A percentile compares a stretch with the other conserved stretches of the same genome.
Conservation (phyloP, 2,888 invertebrate genomes). For the Meganola albula region DNA sequence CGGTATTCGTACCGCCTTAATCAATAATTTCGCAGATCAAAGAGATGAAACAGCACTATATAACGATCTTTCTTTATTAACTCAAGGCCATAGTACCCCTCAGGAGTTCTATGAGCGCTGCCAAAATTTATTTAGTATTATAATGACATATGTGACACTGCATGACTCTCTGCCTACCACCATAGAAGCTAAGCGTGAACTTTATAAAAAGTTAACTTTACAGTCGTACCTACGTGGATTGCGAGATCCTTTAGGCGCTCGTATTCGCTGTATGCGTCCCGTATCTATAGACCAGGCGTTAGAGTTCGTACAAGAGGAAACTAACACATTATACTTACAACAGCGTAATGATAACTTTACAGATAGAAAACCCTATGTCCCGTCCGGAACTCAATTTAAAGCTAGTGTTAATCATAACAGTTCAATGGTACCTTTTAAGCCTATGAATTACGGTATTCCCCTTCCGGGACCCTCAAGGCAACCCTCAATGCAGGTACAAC, state of each 20-base stretch:
- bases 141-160: slow-evolving; percentile 10
- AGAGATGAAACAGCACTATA: slow-evolving; percentile 7
- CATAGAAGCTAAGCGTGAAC: slow-evolving; percentile 7
- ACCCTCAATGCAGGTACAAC: neutral
- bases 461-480: slow-evolving; percentile 6
- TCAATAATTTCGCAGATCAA: slow-evolving; percentile 14
- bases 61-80: slow-evolving; percentile 1
- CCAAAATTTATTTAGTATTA: slow-evolving; percentile 4
- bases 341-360: slow-evolving; percentile 7
- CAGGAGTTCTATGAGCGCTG: slow-evolving; percentile 13
- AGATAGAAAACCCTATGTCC: too few species aligned
- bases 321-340: slow-evolving; percentile 15
- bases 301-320: slow-evolving; percentile 17
- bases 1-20: slow-evolving; percentile 7
- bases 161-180: slow-evolving; percentile 9
- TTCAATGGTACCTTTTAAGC: too few species aligned
- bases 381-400: too few species aligned
- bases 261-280: slow-evolving; percentile 6
- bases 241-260: slow-evolving; percentile 11
- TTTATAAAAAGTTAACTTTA: slow-evolving; percentile 9
- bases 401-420: too few species aligned
- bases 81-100: slow-evolving; percentile 7
- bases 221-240: slow-evolving; percentile 7
- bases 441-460: too few species aligned
- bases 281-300: slow-evolving; percentile 11